These are phyloP conservation scores for Camelus dromedarius DNA, from an alignment of 2,113 vertebrate species.

Conservation along the genomic window DNA sequence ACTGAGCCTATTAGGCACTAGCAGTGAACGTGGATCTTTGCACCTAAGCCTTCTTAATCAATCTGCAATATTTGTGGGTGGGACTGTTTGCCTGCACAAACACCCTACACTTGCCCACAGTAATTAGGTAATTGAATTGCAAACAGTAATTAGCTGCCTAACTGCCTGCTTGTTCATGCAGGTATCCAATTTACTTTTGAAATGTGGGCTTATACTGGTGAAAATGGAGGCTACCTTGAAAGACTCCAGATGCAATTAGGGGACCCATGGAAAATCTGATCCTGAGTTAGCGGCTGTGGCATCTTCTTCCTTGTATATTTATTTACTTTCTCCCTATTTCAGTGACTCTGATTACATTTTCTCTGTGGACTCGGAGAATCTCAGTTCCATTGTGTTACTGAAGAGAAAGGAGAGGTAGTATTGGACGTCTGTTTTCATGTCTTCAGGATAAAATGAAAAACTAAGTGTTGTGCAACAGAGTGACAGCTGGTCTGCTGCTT, in stretches of 20 bases:
- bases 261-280: slow-evolving; percentile 66
- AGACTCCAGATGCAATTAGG: slow-evolving; percentile 71
- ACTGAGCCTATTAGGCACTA: slow-evolving; percentile 59
- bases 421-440: slow-evolving; percentile 56
- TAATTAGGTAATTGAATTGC: slow-evolving; percentile 86
- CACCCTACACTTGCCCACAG: slow-evolving; percentile 79
- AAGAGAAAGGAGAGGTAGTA: slow-evolving; percentile 70
- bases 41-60: slow-evolving; percentile 81
- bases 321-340: not conserved
- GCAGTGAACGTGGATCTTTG: slow-evolving; percentile 68
- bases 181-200: slow-evolving; percentile 84
- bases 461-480: slow-evolving; percentile 66
- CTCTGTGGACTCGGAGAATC: slow-evolving; percentile 39
- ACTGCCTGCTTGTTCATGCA: slow-evolving; percentile 84
- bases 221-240: slow-evolving; percentile 67
- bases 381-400: slow-evolving; percentile 62
- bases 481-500: slow-evolving; percentile 74
- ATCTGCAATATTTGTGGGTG: slow-evolving; percentile 82
- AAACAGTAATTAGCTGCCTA: slow-evolving; percentile 85
- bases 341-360: slow-evolving; percentile 62
- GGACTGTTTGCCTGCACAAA: slow-evolving; percentile 82
- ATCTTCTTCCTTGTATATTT: not conserved
- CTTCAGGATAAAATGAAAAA: slow-evolving; percentile 78
- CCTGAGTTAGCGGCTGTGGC: slow-evolving; percentile 26
- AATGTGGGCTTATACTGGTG: slow-evolving; percentile 79